A percentile compares a stretch with the other conserved stretches of the same genome.
Conservation (phyloP, 1,140 invertebrate genomes). For the Coenobita brevimanus region DNA sequence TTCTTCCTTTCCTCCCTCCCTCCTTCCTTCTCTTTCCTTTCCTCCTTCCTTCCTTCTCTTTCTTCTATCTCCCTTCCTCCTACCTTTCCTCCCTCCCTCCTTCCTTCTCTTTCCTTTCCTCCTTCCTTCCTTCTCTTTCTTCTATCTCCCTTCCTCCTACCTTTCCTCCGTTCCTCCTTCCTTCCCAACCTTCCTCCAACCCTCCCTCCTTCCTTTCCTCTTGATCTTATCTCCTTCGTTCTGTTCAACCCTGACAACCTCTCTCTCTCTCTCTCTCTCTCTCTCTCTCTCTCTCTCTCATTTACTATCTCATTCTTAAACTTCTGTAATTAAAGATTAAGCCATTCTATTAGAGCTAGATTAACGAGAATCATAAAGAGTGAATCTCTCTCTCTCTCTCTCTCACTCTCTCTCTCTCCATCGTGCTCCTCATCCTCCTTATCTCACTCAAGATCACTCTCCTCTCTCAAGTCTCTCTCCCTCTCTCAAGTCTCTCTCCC, state of each 20-base stretch:
- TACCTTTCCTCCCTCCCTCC: not conserved
- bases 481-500: not conserved
- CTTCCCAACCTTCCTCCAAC: not conserved
- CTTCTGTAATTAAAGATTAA: too few relatives aligned
- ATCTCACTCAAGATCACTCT: too few relatives aligned
- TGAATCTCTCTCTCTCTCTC: not conserved
- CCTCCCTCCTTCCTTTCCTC: not conserved
- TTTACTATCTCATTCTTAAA: not conserved
- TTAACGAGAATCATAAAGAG: too few relatives aligned
- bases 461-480: too few relatives aligned
- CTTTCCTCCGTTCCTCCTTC: not conserved
- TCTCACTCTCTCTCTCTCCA: not conserved
- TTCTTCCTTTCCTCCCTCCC: not conserved
- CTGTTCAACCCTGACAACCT: not conserved
- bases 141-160: not conserved
- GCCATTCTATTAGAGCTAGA: not conserved
- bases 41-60: not conserved
- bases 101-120: conserved; percentile 18
- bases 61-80: conserved; percentile 9
- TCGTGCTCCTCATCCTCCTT: not conserved
- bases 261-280: conserved; percentile 10
- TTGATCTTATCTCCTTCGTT: not conserved
- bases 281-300: not conserved
- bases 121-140: not conserved
- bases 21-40: not conserved